Conservation (phyloP, 2,113 vertebrate species). For the Phasianus colchicus region DNA sequence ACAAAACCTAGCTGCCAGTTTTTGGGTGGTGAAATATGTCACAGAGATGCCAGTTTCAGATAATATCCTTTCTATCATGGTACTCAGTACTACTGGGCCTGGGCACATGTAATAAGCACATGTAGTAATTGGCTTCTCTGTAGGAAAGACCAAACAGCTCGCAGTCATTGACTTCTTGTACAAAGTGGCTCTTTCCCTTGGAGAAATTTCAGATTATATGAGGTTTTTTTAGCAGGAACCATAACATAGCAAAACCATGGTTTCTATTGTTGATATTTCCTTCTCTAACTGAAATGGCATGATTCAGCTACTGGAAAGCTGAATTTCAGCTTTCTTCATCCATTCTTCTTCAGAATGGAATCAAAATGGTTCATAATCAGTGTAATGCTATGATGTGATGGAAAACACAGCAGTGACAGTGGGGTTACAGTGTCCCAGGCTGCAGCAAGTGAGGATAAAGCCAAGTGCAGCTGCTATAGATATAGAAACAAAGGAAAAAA, state of each 20-base stretch:
- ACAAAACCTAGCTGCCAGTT: background rate
- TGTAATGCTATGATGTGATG: too few relatives aligned
- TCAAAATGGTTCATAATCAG: background rate
- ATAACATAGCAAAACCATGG: background rate
- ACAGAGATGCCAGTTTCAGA: background rate
- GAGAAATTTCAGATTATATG: background rate
- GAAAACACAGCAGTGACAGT: too few relatives aligned
- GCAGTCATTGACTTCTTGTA: background rate
- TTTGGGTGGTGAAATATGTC: background rate
- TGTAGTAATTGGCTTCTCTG: background rate
- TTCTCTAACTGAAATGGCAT: background rate
- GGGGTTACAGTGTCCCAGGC: too few relatives aligned
- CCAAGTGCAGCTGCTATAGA: too few relatives aligned
- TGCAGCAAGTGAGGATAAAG: too few relatives aligned
- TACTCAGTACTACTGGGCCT: background rate
- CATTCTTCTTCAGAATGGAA: background rate
- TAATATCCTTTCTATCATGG: background rate
- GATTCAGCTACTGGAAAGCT: background rate
- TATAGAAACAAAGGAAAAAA: too few relatives aligned
- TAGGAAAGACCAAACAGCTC: background rate
- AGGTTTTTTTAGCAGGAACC: background rate
- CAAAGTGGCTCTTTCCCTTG: background rate
- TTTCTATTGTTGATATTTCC: background rate
- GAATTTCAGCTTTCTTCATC: fast-evolving
- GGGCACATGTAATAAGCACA: background rate